A percentile compares a stretch with the other conserved stretches of the same genome.
These are phyloP conservation scores for Xanthia togata DNA, from an alignment of 2,888 invertebrate species.

Conservation along the genomic window DNA sequence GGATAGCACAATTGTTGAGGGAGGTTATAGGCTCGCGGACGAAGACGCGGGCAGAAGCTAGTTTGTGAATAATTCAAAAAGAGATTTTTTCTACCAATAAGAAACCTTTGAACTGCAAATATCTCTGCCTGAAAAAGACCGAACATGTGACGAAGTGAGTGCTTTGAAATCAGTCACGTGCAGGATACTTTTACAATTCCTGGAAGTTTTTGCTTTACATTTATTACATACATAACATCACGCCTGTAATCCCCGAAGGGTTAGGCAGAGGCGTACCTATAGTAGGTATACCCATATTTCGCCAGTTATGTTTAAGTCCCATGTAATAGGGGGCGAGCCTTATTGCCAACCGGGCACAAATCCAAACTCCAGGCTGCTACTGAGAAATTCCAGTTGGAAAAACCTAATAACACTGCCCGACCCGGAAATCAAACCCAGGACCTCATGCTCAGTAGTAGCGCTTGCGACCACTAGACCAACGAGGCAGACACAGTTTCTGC, in stretches of 20 bases:
- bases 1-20: too few species aligned
- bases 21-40: too few species aligned
- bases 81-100: not conserved
- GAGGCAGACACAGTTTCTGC: not conserved
- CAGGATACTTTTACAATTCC: slow-evolving; percentile 18
- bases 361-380: not conserved
- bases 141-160: not conserved
- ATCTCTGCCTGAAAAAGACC: not conserved
- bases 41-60: too few species aligned
- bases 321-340: too few species aligned
- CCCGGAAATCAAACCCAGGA: not conserved
- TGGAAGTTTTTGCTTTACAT: not conserved
- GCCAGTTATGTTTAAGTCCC: not conserved
- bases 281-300: not conserved
- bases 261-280: too few species aligned
- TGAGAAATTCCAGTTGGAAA: not conserved
- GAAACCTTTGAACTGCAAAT: not conserved
- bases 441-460: not conserved
- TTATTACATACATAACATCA: not conserved
- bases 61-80: not conserved
- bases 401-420: not conserved
- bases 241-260: too few species aligned
- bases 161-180: slow-evolving; percentile 3
- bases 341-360: not conserved
- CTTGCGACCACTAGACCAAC: not conserved